Percentiles rank a stretch among this genome's conserved stretches.
Evolutionary conservation across 1,140 invertebrate species (phyloP).

Genomic region (Melipona quadrifasciata): DNA sequence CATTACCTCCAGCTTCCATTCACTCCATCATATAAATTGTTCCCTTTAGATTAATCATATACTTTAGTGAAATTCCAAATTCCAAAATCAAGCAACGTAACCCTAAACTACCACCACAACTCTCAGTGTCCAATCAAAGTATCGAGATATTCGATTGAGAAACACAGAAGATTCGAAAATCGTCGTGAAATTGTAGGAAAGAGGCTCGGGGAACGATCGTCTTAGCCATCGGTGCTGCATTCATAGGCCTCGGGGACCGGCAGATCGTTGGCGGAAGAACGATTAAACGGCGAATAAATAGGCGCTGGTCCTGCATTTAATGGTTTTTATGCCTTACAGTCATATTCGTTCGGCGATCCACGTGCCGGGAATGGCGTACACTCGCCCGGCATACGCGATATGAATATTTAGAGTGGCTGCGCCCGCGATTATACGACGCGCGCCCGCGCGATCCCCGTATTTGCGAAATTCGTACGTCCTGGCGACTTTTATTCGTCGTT

Average conservation of each 20-base stretch:
- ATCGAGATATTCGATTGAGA: too few species aligned
- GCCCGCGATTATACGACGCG: constrained; percentile 43
- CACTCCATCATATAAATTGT: too few species aligned
- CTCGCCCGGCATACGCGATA: constrained; percentile 52
- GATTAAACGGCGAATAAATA: constrained; percentile 65
- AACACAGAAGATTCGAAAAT: background rate
- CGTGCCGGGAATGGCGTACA: constrained; percentile 47
- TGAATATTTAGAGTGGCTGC: constrained; percentile 62
- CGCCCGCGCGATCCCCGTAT: constrained; percentile 14
- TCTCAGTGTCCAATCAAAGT: too few species aligned
- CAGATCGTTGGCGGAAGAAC: constrained; percentile 41
- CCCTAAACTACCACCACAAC: too few species aligned
- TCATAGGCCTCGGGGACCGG: constrained; percentile 15
- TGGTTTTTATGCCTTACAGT: constrained; percentile 59
- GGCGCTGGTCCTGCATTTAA: constrained; percentile 55
- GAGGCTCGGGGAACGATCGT: background rate
- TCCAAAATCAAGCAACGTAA: too few species aligned
- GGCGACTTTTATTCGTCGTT: background rate
- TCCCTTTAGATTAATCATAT: too few species aligned
- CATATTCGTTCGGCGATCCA: constrained; percentile 57
- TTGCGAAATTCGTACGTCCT: constrained; percentile 8
- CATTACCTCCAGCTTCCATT: too few species aligned
- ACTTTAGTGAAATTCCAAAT: too few species aligned
- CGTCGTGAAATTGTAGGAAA: background rate
- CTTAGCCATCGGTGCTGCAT: background rate